Evolutionary conservation across 1,140 invertebrate species (phyloP).

Genomic region (Cherax destructor): DNA sequence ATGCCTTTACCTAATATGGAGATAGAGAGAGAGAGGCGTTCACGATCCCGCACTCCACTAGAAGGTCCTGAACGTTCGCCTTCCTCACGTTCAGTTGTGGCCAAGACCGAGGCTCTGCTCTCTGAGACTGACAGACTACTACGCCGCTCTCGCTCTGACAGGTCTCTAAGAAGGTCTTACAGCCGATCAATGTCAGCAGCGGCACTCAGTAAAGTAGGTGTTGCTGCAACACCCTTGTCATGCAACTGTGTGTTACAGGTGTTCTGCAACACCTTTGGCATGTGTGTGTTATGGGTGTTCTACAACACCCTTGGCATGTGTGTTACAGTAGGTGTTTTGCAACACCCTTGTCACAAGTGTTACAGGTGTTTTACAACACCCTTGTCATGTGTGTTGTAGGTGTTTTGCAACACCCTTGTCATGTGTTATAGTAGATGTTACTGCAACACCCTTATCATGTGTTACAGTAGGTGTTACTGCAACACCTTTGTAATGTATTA

Average conservation of each 20-base stretch:
- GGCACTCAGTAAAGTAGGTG: conserved; percentile 67
- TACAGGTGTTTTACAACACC: background rate
- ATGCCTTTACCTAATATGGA: conserved; percentile 67
- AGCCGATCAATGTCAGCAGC: conserved; percentile 62
- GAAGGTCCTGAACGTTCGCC: conserved; percentile 58
- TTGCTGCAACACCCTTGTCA: background rate
- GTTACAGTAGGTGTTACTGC: no score
- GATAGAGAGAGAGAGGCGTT: conserved; percentile 48
- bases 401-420: no score
- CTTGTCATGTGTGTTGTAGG: no score
- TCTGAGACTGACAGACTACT: conserved; percentile 68
- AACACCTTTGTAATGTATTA: no score
- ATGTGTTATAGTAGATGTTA: no score
- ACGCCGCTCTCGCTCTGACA: conserved; percentile 63
- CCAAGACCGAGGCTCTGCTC: conserved; percentile 64
- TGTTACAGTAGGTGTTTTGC: background rate
- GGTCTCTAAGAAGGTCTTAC: conserved; percentile 68
- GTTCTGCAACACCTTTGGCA: background rate
- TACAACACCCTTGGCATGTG: background rate
- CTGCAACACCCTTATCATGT: background rate
- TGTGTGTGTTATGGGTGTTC: background rate
- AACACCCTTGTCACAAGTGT: background rate
- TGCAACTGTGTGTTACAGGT: background rate
- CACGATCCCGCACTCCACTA: conserved; percentile 55
- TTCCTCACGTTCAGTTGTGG: conserved; percentile 50